Evolutionary conservation across 2,797 vertebrate genomes (phyloP), one percentile per base, ranked within the genome.

Genomic region (Leptodactylus fallax): DNA sequence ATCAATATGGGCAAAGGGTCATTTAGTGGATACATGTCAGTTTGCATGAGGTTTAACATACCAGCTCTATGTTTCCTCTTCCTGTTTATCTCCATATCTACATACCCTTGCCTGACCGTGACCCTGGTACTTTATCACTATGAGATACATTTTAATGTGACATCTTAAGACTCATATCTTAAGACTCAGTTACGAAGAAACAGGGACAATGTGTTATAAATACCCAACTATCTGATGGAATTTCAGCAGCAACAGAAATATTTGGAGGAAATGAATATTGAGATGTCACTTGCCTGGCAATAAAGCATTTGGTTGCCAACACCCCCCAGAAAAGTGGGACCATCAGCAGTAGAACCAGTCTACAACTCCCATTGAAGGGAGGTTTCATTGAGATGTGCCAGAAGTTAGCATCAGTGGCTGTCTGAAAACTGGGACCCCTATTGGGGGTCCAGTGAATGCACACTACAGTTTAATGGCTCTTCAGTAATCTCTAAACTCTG

Each of bases 51-150:
- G 27, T 45, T 8, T 74, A 56, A 56, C 53, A 58, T 19, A 27
- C 17, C 77, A 27, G 51, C n/a, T 56, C 49, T n/a, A 78, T 79
- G 19, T 79, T 78, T 78, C 76, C 12, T 25, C 49, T 78, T 78
- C 49, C 74, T 78, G 74, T 78, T 78, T 78, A 78, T 78, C 69
- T 72, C 69, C 69, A 72, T 72, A 72, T 72, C 76, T 79, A 79
- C 51, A 27, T 79, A 56, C 77, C 77, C 53, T 27, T 11, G 23
- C n/a, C 77, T 16, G 77, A 49, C 51, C 10, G 23, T 56, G 51
- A 58, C 76, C 47, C 77, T 12, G 77, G 7, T 56, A 7, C 53
- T 79, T 79, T 25, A 56, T 79, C 51, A 79, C 51, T 8, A n/a
- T 2, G 7, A 56, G 77, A 58, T 53, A 36, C 16, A 19, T 79